A percentile compares a stretch with the other conserved stretches of the same genome.
These are phyloP conservation scores for Lethocerus indicus DNA, from an alignment of 1,140 invertebrate genomes.

Conservation along the genomic window DNA sequence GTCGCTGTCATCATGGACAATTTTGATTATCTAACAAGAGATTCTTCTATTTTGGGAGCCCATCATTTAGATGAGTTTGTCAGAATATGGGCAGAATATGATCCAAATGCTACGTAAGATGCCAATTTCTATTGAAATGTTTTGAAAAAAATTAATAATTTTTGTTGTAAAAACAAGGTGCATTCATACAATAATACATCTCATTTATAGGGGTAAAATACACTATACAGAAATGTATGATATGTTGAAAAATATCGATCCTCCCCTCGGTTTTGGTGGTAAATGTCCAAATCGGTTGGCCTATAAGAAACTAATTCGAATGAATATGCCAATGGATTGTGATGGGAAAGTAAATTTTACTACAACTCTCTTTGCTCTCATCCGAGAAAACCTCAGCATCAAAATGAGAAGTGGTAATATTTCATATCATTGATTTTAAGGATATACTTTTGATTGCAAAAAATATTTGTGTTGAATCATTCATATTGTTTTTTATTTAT, in stretches of 20 bases:
- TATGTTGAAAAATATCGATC: conserved; percentile 99
- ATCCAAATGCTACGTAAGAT: conserved; percentile 94
- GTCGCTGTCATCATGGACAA: conserved; percentile 99
- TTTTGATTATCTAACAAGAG: conserved; percentile 98
- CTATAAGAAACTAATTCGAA: conserved; percentile 96
- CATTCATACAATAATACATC: no score
- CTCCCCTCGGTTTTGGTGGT: conserved; percentile 97
- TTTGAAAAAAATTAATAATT: no score
- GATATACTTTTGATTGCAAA: not conserved
- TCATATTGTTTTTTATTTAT: conserved; percentile 3
- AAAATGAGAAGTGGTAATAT: conserved; percentile 92
- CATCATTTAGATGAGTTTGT: conserved; percentile 99
- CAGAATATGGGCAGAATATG: conserved; percentile 98
- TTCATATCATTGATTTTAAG: not conserved
- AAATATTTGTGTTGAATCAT: not conserved
- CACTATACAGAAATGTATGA: conserved; percentile 99
- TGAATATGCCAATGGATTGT: conserved; percentile 97
- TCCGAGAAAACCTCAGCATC: conserved; percentile 95
- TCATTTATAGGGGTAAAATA: conserved; percentile 72
- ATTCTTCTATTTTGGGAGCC: conserved; percentile 96
- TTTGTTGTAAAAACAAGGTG: no score
- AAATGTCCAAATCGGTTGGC: conserved; percentile 98
- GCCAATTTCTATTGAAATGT: not conserved
- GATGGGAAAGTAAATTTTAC: conserved; percentile 98
- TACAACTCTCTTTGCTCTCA: conserved; percentile 95